Percentiles rank a stretch among this genome's conserved stretches.
These are phyloP conservation scores for Silvanus unidentatus DNA, from an alignment of 2,888 invertebrate genomes.

Conservation along the genomic window DNA sequence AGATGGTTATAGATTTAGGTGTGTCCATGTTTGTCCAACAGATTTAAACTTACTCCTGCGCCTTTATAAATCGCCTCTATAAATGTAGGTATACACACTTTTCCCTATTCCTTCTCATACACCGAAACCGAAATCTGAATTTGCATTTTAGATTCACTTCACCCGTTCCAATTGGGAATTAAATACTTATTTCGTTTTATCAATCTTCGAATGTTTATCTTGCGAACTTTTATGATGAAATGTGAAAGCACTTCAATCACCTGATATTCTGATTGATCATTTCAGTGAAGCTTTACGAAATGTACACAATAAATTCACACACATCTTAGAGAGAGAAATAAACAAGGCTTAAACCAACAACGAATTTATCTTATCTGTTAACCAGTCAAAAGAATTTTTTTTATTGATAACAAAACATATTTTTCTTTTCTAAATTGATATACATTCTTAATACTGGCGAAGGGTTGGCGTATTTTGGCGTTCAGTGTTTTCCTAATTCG, in stretches of 20 bases:
- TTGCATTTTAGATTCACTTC: conserved; percentile 46
- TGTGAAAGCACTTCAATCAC: neutral
- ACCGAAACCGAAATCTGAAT: conserved; percentile 38
- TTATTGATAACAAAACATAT: neutral
- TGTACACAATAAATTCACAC: no score
- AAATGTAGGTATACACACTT: conserved; percentile 36
- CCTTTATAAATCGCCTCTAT: no score
- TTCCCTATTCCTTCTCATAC: conserved; percentile 15
- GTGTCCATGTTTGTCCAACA: conserved; percentile 47
- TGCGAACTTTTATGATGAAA: conserved; percentile 10
- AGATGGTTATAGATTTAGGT: conserved; percentile 47
- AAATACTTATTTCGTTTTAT: conserved; percentile 44
- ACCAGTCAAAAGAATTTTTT: neutral
- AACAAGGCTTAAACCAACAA: no score
- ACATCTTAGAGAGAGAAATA: no score
- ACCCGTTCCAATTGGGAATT: conserved; percentile 39
- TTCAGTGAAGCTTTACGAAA: no score
- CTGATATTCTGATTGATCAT: neutral
- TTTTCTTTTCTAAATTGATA: no score
- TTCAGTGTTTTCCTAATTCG: no score
- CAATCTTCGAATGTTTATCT: conserved; percentile 38
- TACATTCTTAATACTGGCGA: no score
- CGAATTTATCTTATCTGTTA: neutral
- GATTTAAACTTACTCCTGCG: conserved; percentile 42
- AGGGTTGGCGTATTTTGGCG: no score